A percentile compares a stretch with the other conserved stretches of the same genome.
These are phyloP conservation scores for Scaptodrosophila latifasciaeformis DNA, from an alignment of 2,888 invertebrate genomes.

Conservation along the genomic window DNA sequence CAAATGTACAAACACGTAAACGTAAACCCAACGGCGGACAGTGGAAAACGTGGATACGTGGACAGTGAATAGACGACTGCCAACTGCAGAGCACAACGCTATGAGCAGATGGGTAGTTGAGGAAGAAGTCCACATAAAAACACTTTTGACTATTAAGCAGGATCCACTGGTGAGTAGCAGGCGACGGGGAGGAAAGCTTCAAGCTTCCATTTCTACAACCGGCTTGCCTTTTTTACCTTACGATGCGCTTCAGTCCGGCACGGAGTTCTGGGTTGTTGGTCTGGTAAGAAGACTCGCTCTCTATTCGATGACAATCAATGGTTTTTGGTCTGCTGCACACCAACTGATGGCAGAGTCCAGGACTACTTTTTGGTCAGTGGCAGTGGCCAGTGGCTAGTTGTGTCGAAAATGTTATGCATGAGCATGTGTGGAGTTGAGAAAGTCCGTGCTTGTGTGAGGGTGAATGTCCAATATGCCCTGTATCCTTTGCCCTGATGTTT, in stretches of 20 bases:
- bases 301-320: constrained; percentile 74
- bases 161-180: constrained; percentile 4
- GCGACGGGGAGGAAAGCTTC: constrained; percentile 21
- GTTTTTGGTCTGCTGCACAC: constrained; percentile 73
- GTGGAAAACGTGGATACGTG: constrained; percentile 20
- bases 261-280: no score
- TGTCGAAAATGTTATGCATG: constrained; percentile 50
- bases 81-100: constrained; percentile 42
- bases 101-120: constrained; percentile 8
- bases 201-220: no score
- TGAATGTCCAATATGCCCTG: not conserved
- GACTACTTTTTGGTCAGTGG: constrained; percentile 31
- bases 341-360: constrained; percentile 12
- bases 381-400: no score
- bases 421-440: constrained; percentile 38
- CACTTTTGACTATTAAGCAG: constrained; percentile 34
- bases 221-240: constrained; percentile 13
- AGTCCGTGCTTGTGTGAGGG: not conserved
- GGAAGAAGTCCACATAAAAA: constrained; percentile 27
- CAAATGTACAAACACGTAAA: constrained; percentile 45
- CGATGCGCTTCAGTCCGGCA: no score
- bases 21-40: constrained; percentile 13
- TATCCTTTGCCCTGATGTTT: constrained; percentile 31
- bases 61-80: constrained; percentile 34
- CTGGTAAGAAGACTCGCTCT: no score